phyloP scores from a whole-genome alignment of 2,113 vertebrate species.

The Mesocricetus auratus region DNA sequence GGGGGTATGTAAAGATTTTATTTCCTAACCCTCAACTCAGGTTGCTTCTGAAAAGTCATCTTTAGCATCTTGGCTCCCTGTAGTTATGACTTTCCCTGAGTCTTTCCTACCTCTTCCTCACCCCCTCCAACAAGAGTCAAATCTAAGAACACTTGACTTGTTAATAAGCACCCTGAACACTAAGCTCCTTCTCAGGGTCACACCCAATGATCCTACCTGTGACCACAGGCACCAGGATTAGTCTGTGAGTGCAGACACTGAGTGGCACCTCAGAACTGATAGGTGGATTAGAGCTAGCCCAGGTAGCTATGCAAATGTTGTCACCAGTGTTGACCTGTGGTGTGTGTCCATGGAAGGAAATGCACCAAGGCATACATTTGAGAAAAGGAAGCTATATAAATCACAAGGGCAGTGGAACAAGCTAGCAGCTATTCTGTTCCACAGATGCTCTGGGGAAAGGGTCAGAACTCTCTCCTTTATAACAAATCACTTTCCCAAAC shows the following conservation, averaged over 20 bases:
- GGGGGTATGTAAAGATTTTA: not conserved
- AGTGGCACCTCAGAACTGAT: not conserved
- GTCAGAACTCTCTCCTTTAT: not conserved
- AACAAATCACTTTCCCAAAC: not conserved
- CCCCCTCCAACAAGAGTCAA: not conserved
- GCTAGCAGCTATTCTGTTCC: not conserved
- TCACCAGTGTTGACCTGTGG: not conserved
- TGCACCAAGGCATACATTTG: not conserved
- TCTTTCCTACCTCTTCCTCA: not conserved
- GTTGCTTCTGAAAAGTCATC: not conserved
- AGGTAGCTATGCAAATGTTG: not conserved
- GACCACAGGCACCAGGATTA: not conserved
- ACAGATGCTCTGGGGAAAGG: not conserved
- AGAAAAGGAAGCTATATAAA: not conserved
- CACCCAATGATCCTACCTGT: not conserved
- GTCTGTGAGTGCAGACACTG: not conserved
- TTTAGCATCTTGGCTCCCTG: not conserved
- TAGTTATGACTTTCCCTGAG: not conserved
- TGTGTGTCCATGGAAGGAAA: not conserved
- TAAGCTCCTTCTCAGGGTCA: not conserved
- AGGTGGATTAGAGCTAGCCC: not conserved
- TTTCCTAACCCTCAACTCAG: rapidly evolving
- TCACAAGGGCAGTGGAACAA: not conserved
- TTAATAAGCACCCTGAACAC: not conserved
- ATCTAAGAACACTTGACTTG: not conserved